Conservation (phyloP, 2,888 invertebrate genomes). For the Oxyteleia sp. region DNA sequence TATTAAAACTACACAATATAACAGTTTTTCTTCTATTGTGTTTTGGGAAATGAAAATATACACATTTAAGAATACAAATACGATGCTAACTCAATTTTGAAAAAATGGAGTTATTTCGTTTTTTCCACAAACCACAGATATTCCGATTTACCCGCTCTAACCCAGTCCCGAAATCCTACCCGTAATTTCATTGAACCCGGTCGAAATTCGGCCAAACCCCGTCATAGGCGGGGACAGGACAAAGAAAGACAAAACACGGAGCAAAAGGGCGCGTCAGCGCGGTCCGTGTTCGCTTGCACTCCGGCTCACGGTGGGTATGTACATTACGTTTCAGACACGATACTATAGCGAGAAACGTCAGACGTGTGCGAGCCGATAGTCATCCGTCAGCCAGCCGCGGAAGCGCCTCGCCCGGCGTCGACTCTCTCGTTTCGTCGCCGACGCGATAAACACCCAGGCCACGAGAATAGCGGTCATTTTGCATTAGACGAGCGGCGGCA, state of each 20-base stretch:
- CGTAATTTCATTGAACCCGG: slow-evolving; percentile 34
- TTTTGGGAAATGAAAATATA: too few relatives aligned
- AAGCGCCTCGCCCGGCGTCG: slow-evolving; percentile 79
- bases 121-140: too few relatives aligned
- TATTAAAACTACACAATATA: too few relatives aligned
- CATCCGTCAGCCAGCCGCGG: slow-evolving; percentile 81
- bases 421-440: slow-evolving; percentile 32
- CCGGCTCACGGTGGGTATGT: slow-evolving; percentile 65
- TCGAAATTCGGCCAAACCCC: slow-evolving; percentile 32
- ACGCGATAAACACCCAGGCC: neutral
- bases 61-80: too few relatives aligned
- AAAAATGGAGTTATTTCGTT: too few relatives aligned
- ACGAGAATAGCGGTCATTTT: slow-evolving; percentile 1
- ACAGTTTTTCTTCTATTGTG: too few relatives aligned
- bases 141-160: too few relatives aligned
- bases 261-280: slow-evolving; percentile 21
- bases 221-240: slow-evolving; percentile 7
- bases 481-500: neutral
- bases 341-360: slow-evolving; percentile 73
- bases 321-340: slow-evolving; percentile 68
- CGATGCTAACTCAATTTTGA: too few relatives aligned
- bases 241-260: slow-evolving; percentile 58
- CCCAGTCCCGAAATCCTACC: neutral
- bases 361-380: slow-evolving; percentile 77
- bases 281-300: slow-evolving; percentile 60